A percentile compares a stretch with the other conserved stretches of the same genome.
Conservation (phyloP, 2,113 vertebrate genomes). For the Chaenogobius annularis region DNA sequence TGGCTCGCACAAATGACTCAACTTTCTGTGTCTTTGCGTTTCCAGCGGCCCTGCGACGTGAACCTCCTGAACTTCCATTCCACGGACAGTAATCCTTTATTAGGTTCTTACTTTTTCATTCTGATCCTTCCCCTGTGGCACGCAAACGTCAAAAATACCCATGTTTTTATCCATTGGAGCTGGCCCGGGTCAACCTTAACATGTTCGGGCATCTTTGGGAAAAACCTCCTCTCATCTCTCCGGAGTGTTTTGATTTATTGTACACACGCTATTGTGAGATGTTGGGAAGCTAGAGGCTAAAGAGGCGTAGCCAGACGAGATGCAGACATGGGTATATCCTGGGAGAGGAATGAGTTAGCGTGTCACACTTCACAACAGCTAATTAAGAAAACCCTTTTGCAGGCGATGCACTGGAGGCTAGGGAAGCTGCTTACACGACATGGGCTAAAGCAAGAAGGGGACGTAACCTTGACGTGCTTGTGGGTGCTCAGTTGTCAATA, state of each 20-base stretch:
- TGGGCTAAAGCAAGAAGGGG: background rate
- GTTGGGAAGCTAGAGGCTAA: constrained; percentile 43
- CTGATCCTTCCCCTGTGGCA: background rate
- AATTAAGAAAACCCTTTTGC: constrained; percentile 40
- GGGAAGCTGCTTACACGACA: background rate
- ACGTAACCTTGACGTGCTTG: background rate
- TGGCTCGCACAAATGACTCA: constrained; percentile 10
- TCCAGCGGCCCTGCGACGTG: background rate
- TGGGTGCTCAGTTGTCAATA: too few species aligned
- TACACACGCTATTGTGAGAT: constrained; percentile 45
- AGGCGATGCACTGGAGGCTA: constrained; percentile 25
- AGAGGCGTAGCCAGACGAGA: constrained; percentile 24
- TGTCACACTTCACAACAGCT: constrained; percentile 18
- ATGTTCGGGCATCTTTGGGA: constrained; percentile 41
- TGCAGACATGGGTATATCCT: constrained; percentile 31
- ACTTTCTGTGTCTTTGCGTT: constrained; percentile 6
- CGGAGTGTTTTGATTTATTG: constrained; percentile 41
- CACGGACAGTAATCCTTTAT: background rate
- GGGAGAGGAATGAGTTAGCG: constrained; percentile 52
- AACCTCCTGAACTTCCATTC: constrained; percentile 14
- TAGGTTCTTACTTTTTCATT: background rate
- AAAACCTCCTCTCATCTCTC: constrained; percentile 10
- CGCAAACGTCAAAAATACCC: constrained; percentile 13
- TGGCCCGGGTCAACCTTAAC: constrained; percentile 18
- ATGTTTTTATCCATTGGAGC: background rate